Percentiles rank a stretch among this genome's conserved stretches.
These are phyloP conservation scores for Onychorhynchus coronatus DNA, from an alignment of 2,113 vertebrate species.

Conservation along the genomic window DNA sequence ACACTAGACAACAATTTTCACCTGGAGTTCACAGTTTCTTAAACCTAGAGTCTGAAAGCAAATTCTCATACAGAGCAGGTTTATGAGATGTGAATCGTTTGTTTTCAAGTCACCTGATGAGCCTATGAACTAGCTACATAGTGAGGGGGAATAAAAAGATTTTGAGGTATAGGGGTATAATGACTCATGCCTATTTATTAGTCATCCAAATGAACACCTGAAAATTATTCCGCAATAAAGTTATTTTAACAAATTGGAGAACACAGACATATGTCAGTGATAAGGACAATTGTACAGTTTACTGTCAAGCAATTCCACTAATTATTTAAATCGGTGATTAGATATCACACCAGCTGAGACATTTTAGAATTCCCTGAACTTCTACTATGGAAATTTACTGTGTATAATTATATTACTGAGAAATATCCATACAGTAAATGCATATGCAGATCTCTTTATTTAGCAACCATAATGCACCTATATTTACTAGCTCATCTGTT, in stretches of 20 bases:
- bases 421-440: slow-evolving; percentile 15
- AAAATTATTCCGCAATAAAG: background rate
- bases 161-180: background rate
- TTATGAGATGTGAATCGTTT: background rate
- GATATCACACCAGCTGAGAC: background rate
- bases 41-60: background rate
- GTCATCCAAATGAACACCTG: slow-evolving; percentile 39
- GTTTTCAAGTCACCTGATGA: background rate
- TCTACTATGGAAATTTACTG: slow-evolving; percentile 11
- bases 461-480: background rate
- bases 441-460: slow-evolving; percentile 6
- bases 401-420: background rate
- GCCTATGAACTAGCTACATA: background rate
- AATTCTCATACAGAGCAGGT: background rate
- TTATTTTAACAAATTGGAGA: slow-evolving; percentile 26
- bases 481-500: slow-evolving; percentile 10
- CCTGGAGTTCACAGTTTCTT: background rate
- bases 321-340: slow-evolving; percentile 24
- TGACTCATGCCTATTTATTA: slow-evolving; percentile 39
- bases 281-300: background rate
- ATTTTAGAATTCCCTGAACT: slow-evolving; percentile 23
- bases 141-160: background rate
- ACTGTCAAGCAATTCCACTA: slow-evolving; percentile 22
- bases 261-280: slow-evolving; percentile 26
- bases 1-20: background rate